Evolutionary conservation across 2,113 vertebrate species (phyloP).

Genomic region (Mellivora capensis): DNA sequence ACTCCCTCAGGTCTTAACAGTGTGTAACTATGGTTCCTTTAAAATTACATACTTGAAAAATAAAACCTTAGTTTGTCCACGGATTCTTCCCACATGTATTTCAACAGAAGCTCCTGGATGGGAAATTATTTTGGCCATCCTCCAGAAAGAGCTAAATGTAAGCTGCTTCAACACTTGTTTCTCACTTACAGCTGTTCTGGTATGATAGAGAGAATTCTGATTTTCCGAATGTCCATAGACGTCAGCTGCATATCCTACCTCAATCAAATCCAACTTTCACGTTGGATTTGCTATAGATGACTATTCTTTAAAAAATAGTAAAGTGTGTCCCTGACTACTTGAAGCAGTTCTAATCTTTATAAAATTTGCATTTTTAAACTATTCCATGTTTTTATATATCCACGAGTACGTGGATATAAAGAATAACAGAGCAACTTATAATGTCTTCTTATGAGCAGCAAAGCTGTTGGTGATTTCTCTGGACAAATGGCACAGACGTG

Average conservation of each 20-base stretch:
- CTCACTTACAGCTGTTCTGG: too few relatives aligned
- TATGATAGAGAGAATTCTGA: accelerated
- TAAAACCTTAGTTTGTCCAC: background rate
- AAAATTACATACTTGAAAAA: background rate
- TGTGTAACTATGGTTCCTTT: background rate
- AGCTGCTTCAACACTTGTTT: background rate
- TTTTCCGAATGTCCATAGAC: background rate
- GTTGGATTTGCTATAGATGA: background rate
- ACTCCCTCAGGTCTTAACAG: background rate
- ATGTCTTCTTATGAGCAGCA: background rate
- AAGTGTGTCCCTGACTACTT: background rate
- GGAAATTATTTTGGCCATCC: background rate
- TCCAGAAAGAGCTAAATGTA: background rate
- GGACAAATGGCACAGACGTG: background rate
- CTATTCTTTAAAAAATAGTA: background rate
- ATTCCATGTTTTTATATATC: too few relatives aligned
- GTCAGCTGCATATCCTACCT: background rate
- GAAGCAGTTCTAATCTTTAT: background rate
- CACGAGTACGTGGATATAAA: background rate
- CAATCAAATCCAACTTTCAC: background rate
- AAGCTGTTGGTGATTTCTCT: background rate
- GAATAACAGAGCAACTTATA: background rate
- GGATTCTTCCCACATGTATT: background rate
- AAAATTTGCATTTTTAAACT: background rate
- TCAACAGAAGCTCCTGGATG: background rate